phyloP scores from a whole-genome alignment of 2,113 vertebrate genomes.

The Phyllostomus hastatus region DNA sequence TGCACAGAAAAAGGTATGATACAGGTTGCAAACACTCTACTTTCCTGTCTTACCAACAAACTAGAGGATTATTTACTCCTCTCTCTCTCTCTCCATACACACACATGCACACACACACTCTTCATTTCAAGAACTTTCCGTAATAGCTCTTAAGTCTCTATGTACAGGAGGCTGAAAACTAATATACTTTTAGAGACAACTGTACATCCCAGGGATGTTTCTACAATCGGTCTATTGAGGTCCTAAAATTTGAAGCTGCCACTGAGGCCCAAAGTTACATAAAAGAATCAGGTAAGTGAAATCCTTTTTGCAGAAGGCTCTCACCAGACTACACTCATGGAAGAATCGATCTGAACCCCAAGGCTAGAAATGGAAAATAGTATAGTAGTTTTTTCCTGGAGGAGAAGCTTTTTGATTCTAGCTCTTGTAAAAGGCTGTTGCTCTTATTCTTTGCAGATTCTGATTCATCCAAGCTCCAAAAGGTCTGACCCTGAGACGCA shows the following conservation, averaged over 20 bases:
- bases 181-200: conserved; percentile 6
- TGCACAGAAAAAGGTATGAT: background rate
- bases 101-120: background rate
- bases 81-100: background rate
- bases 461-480: conserved; percentile 56
- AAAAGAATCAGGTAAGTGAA: conserved; percentile 49
- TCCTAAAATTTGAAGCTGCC: conserved; percentile 34
- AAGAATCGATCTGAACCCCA: conserved; percentile 56
- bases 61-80: background rate
- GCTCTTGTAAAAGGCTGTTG: conserved; percentile 62
- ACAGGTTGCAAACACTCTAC: background rate
- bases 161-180: background rate
- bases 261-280: background rate
- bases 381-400: conserved; percentile 54
- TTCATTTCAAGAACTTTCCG: background rate
- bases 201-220: background rate
- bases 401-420: conserved; percentile 74
- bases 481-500: conserved; percentile 47
- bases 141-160: background rate
- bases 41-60: conserved; percentile 17
- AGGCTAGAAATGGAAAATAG: conserved; percentile 66
- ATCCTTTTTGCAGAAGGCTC: conserved; percentile 41
- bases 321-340: background rate
- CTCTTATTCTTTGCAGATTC: conserved; percentile 55
- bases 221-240: background rate